Conservation (phyloP, 2,113 vertebrate species). For the Egretta garzetta region DNA sequence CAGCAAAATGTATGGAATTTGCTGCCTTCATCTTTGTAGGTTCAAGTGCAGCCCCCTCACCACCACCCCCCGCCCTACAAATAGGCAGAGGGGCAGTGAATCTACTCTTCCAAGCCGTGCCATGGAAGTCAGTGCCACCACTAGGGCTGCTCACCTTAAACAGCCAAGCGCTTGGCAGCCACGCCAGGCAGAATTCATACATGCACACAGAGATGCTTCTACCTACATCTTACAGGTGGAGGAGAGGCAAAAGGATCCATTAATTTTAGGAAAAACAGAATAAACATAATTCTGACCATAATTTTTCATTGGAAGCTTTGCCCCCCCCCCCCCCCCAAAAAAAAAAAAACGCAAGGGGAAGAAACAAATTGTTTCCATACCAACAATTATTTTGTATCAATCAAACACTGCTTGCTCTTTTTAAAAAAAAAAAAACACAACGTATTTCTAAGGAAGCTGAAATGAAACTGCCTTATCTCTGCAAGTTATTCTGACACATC, state of each 20-base stretch:
- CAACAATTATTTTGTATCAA: background rate
- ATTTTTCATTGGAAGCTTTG: background rate
- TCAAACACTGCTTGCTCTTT: background rate
- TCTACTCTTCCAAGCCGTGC: background rate
- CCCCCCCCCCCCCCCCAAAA: too few species aligned
- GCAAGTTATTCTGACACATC: background rate
- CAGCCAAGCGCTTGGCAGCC: background rate
- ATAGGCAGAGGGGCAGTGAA: background rate
- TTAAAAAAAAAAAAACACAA: background rate
- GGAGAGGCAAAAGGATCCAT: background rate
- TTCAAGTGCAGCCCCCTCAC: background rate
- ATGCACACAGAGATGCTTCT: background rate
- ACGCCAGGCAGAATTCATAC: background rate
- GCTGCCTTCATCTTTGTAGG: background rate
- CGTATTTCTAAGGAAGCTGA: slow-evolving; percentile 35
- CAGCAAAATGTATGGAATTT: background rate
- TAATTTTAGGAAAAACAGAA: background rate
- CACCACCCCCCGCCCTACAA: background rate
- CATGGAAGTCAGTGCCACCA: background rate
- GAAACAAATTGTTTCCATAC: background rate
- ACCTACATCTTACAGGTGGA: background rate
- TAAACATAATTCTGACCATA: background rate
- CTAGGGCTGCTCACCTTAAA: background rate
- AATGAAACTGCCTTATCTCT: slow-evolving; percentile 22
- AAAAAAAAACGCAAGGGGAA: background rate